Conservation (phyloP, 2,888 invertebrate species). For the Megalurothrips usitatus region DNA sequence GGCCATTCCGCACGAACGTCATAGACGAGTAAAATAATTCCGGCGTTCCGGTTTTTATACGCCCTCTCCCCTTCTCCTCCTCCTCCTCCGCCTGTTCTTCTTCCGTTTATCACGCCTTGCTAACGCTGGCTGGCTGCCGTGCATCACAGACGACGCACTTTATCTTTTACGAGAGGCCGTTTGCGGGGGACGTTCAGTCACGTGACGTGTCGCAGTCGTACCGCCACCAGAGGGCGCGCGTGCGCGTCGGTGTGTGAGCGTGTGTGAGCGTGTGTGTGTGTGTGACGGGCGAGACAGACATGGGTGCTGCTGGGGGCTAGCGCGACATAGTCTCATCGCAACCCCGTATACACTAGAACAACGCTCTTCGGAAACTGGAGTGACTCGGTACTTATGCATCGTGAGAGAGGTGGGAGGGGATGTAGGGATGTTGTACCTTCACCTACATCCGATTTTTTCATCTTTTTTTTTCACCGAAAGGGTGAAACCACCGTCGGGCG, state of each 20-base stretch:
- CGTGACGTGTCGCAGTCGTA: background rate
- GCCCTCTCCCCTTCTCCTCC: too few species aligned
- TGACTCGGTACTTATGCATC: too few species aligned
- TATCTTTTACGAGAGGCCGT: conserved; percentile 10
- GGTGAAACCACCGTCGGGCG: too few species aligned
- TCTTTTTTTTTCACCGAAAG: too few species aligned
- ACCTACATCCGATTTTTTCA: too few species aligned
- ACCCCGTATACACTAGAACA: too few species aligned
- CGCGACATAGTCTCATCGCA: too few species aligned
- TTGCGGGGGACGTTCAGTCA: background rate
- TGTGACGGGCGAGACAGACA: background rate
- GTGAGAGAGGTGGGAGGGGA: too few species aligned
- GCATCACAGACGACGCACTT: conserved; percentile 19
- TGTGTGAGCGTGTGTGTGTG: background rate
- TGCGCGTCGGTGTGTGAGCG: background rate
- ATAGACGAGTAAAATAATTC: background rate
- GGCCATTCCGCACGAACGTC: background rate
- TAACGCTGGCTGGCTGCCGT: background rate
- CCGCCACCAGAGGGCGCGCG: background rate
- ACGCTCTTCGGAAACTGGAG: too few species aligned
- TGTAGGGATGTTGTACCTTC: too few species aligned
- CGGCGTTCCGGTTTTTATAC: background rate
- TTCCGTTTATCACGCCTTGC: background rate
- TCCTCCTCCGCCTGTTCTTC: background rate
- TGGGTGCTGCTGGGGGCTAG: too few species aligned